Percentiles rank a stretch among this genome's conserved stretches.
Evolutionary conservation across 2,888 invertebrate species (phyloP).

Genomic region (Hirtodrosophila alboralis): DNA sequence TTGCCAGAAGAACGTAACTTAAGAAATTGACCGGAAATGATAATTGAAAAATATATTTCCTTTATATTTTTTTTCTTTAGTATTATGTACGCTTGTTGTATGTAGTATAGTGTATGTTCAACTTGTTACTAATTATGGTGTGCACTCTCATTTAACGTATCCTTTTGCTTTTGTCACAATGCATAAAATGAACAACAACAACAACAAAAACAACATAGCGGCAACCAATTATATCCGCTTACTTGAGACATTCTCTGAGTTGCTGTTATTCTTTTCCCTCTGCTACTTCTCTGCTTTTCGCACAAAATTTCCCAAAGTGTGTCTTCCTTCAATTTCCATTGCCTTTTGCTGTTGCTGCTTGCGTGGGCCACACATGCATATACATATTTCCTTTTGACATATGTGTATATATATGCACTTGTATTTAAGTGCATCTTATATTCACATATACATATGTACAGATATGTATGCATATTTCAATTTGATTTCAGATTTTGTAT

Average conservation of each 20-base stretch:
- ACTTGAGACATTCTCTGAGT: slow-evolving; percentile 51
- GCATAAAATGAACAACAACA: slow-evolving; percentile 21
- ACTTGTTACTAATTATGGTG: slow-evolving; percentile 74
- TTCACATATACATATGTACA: slow-evolving; percentile 1
- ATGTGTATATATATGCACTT: slow-evolving; percentile 9
- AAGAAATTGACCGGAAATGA: slow-evolving; percentile 68
- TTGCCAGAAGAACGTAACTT: slow-evolving; percentile 20
- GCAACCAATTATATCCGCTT: slow-evolving; percentile 76
- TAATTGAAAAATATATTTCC: slow-evolving; percentile 73
- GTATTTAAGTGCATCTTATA: slow-evolving; percentile 14
- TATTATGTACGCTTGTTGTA: slow-evolving; percentile 27
- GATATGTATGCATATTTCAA: slow-evolving; percentile 4
- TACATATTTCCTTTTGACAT: slow-evolving; percentile 11
- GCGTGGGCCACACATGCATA: slow-evolving; percentile 33
- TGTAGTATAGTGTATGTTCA: slow-evolving; percentile 27
- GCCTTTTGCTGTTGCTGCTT: slow-evolving; percentile 15
- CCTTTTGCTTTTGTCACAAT: slow-evolving; percentile 59
- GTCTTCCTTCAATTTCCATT: slow-evolving; percentile 23
- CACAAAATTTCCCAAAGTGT: slow-evolving; percentile 33
- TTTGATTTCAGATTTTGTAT: slow-evolving; percentile 35
- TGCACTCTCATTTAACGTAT: slow-evolving; percentile 73
- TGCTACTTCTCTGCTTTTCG: slow-evolving; percentile 22
- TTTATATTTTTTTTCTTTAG: slow-evolving; percentile 55
- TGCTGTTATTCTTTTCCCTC: slow-evolving; percentile 11
- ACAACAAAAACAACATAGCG: slow-evolving; percentile 19